Evolutionary conservation across 2,113 vertebrate species (phyloP), one percentile per base, ranked within the genome.

Genomic region (Pachyramphus minor): DNA sequence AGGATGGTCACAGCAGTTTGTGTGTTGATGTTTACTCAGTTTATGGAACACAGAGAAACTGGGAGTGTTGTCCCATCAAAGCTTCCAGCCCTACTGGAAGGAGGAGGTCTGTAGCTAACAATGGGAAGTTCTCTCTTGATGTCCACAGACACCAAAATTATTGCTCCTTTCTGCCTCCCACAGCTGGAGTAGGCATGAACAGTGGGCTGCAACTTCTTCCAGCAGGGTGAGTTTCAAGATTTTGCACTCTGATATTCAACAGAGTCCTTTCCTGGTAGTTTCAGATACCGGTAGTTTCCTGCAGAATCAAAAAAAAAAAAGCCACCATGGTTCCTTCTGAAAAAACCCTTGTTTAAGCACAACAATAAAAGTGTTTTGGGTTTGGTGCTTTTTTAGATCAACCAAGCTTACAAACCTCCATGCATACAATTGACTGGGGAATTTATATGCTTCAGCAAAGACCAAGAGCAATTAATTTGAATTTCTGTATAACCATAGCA

Each of bases 131-230:
- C 23, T 67, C 59, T 64, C 28, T 7, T 50, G 42, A 5, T 31
- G 33, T 35, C 22, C 13, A 8, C 3, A 41, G 41, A 22, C 17
- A 73, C n/a, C 37, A 39, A 45, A 79, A 25, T 42, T 55, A 41
- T 6, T 53, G 31, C 6, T 78, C 9, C 47, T 82, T 71, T 39
- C 66, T 53, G 24, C 45, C 20, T 78, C 30, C 22, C 30, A 21
- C n/a, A 45, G 0, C n/a, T 15, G 42, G 16, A 31, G 22, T n/a
- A 89, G 35, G 15, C 14, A 33, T 33, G 25, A 47, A 21, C 0
- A 1, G 9, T 16, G 9, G 1, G 3, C 79, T 58, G 6, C 6
- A 63, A 3, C 25, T 47, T 59, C 35, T 83, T 30, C 28, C 16
- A 39, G 16, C 15, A 37, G 41, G 14, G 33, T 16, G 50, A 10